These are phyloP conservation scores for Brachystomella parvula DNA, from an alignment of 1,140 invertebrate species.

Conservation along the genomic window DNA sequence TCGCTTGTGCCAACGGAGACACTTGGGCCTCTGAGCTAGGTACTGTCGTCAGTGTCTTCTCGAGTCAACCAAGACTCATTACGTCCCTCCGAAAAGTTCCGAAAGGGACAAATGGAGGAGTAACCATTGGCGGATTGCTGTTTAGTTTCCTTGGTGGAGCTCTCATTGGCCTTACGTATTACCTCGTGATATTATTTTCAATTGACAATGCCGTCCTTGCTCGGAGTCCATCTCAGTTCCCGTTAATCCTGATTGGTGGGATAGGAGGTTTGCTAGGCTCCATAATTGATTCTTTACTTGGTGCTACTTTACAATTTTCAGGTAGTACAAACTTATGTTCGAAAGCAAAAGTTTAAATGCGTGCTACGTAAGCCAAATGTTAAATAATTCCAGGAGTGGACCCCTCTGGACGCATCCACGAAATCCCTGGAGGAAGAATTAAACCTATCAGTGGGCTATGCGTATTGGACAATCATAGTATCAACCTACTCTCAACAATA, in stretches of 20 bases:
- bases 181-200: constrained; percentile 57
- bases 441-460: constrained; percentile 66
- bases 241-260: constrained; percentile 61
- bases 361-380: too few relatives aligned
- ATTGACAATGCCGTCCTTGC: constrained; percentile 52
- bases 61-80: constrained; percentile 62
- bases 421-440: constrained; percentile 60
- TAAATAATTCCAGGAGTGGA: constrained; percentile 53
- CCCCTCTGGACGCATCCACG: constrained; percentile 60
- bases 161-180: constrained; percentile 64
- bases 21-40: constrained; percentile 88
- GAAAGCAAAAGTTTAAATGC: constrained; percentile 8
- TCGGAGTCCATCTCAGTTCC: constrained; percentile 68
- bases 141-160: constrained; percentile 67
- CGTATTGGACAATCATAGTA: constrained; percentile 81
- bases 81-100: constrained; percentile 68
- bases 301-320: constrained; percentile 76
- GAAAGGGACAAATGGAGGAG: constrained; percentile 56
- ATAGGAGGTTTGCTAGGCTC: constrained; percentile 70
- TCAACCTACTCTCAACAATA: constrained; percentile 75
- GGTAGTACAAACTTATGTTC: constrained; percentile 56
- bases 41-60: constrained; percentile 53
- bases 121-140: constrained; percentile 61
- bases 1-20: constrained; percentile 46
- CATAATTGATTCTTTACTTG: constrained; percentile 71